Conservation (phyloP, 92 coral and sea anemone genomes). For the Galaxea fascicularis region DNA sequence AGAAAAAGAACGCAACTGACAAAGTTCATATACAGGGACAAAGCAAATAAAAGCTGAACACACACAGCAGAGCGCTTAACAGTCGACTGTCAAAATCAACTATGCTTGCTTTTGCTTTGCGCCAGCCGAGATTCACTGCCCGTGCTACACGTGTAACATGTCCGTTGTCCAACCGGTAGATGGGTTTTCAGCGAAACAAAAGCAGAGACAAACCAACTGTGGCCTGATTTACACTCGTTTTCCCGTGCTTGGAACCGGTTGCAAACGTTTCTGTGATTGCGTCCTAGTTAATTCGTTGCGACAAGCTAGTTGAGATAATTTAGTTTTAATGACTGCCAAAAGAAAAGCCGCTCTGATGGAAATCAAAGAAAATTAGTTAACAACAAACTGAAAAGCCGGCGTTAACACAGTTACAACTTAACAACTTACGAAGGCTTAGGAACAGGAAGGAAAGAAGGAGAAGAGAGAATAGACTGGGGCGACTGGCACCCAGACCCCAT, state of each 20-base stretch:
- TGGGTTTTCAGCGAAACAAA: neutral
- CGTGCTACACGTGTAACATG: neutral
- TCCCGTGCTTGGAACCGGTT: too few relatives aligned
- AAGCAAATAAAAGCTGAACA: neutral
- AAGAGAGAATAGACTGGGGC: constrained; percentile 27
- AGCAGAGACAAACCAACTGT: neutral
- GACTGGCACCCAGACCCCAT: constrained; percentile 24
- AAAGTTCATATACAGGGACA: neutral
- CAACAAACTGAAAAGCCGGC: neutral
- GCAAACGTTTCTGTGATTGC: neutral
- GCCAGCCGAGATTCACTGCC: neutral
- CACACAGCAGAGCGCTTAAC: neutral
- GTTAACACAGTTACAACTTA: neutral
- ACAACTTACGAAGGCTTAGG: constrained; percentile 36
- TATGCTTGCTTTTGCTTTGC: neutral
- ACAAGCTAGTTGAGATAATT: neutral
- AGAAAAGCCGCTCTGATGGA: neutral
- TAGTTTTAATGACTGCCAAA: neutral
- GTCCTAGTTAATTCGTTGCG: neutral
- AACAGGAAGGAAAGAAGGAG: constrained; percentile 32
- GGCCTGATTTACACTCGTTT: neutral
- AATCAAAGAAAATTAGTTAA: neutral
- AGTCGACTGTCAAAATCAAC: neutral
- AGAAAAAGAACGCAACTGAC: neutral
- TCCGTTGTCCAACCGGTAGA: neutral